Evolutionary conservation across 1,140 invertebrate genomes (phyloP), one percentile per base, ranked within the genome.

Genomic region (Vollenhovia emeryi): DNA sequence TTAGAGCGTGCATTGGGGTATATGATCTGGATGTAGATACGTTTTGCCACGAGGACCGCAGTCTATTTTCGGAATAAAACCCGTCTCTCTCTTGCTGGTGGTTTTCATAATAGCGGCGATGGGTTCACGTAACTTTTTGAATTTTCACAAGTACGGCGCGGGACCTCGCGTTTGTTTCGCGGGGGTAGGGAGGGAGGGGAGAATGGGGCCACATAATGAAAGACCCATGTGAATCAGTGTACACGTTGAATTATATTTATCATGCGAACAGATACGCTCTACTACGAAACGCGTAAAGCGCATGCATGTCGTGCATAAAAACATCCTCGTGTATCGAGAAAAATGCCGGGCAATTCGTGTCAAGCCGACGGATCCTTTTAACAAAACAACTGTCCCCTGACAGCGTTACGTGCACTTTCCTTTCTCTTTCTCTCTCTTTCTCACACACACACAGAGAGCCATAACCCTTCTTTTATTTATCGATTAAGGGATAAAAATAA

Each of bases 41-140:
- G 57, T 76, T 76, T 76, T 30, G 52, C 8, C 30, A 36, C 13
- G 24, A 71, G 43, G 78, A 27, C 76, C 48, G 7, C 18, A 24
- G 18, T 71, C 36, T 45, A 71, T 82, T 82, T 82, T 82, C 50
- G 15, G 24, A 21, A 71, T 21, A 82, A 82, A 82, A 79, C 36
- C n/a, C 4, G 66, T 18, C n/a, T 45, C 45, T 30, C 66, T 71
- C 59, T 82, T 33, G n/a, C n/a, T n/a, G n/a, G 43, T 69, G 36
- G 78, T 71, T 57, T 71, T 71, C 50, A 71, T 82, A 82, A 82
- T 82, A 57, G 78, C 50, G 24, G 66, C 78, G 57, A 82, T 82
- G 78, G 64, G 24, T 33, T 43, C 78, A 33, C 66, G 21, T 82
- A 82, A 82, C 36, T 82, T 71, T 82, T 71, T 15, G 50, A 57